phyloP scores from a whole-genome alignment of 2,113 vertebrate genomes.

The Narcine bancroftii region DNA sequence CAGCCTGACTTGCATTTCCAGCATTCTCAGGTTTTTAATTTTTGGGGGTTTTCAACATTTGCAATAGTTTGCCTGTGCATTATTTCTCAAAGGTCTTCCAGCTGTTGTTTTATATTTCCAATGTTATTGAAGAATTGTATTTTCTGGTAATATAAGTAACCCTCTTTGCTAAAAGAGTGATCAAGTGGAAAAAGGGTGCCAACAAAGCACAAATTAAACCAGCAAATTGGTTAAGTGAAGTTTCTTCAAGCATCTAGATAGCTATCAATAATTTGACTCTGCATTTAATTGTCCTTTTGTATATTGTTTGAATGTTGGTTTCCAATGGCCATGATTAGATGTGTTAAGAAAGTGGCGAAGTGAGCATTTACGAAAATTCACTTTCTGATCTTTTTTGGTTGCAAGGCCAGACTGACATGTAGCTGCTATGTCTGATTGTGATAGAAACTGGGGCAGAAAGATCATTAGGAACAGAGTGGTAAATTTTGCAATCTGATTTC shows the following conservation, averaged over 20 bases:
- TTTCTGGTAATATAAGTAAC: background rate
- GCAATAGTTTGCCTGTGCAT: background rate
- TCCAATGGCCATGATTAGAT: background rate
- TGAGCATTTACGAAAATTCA: background rate
- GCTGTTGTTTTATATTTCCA: background rate
- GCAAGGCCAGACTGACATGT: background rate
- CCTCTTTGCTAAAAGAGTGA: background rate
- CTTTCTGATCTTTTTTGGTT: background rate
- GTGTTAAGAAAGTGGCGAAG: background rate
- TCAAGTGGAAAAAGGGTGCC: background rate
- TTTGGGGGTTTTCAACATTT: too few species aligned
- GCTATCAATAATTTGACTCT: background rate
- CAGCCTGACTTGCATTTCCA: too few species aligned
- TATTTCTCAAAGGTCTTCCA: background rate
- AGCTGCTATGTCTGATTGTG: background rate
- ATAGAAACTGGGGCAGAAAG: background rate
- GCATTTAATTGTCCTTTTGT: background rate
- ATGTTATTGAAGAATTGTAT: background rate
- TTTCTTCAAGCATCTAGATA: background rate
- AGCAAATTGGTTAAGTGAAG: background rate
- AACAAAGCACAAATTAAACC: background rate
- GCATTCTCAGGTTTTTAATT: too few species aligned
- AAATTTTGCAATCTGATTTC: background rate
- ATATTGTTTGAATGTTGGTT: constrained; percentile 1
- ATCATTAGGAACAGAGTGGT: background rate